Base-by-base conservation (phyloP, 1,140 invertebrate genomes). In the Orius laevigatus region DNA sequence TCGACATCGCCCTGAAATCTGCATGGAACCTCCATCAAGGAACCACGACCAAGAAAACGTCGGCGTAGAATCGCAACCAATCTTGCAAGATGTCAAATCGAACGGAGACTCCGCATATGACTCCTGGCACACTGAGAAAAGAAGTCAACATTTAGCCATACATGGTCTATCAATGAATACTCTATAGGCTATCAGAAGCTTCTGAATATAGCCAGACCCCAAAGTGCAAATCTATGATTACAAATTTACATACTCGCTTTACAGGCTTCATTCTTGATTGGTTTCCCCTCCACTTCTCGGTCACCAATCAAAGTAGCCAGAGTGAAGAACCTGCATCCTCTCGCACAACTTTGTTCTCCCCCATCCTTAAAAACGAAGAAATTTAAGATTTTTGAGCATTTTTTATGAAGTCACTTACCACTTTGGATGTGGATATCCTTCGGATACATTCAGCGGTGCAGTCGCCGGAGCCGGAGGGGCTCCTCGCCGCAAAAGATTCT, bases 271-370 rank as follows among this genome's bases (percentile, higher is more conserved):
- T 12, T 40, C 14, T 40, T 40, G 38, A 40, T 40, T 11, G 38
- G 16, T 40, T 40, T 40, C 5, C 38, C 38, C 14, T 40, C 38
- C n/a, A 40, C 14, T 40, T 40, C 11, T 15, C 16, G n/a, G 38
- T 40, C 38, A 12, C 38, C 14, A 5, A 40, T 40, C 6, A 40
- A 14, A 12, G 38, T 40, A 5, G 38, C 38, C 5, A 40, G 14
- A 40, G 38, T 40, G 38, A 40, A 40, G 12, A 40, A 40, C 38
- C 38, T 11, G 12, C 38, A 40, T 8, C 38, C 38, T 8, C 38
- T 6, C 5, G 38, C 38, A 15, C 38, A 40, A 15, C 38, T 40
- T 14, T 40, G 5, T 12, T 11, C 5, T 8, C 38, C 38, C 5
- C 38, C 38, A 14, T 12, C 14, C 38, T 40, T 11, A 6, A 40